Evolutionary conservation across 92 coral and sea anemone species (phyloP).

Genomic region (Muricea muricata): DNA sequence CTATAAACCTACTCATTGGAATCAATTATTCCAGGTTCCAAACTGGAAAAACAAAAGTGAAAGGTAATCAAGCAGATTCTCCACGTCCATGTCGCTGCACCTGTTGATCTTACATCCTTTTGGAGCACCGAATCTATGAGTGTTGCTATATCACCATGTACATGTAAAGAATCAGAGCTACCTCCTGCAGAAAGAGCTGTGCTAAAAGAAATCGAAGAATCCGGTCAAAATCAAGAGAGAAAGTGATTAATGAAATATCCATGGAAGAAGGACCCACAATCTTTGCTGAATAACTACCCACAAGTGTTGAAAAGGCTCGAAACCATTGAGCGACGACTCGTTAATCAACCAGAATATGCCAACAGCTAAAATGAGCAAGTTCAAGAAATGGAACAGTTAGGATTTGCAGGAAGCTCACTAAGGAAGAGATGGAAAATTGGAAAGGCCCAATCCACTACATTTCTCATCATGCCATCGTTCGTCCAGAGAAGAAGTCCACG

Average conservation of each 20-base stretch:
- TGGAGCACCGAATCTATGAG: constrained; percentile 68
- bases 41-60: constrained; percentile 63
- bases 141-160: constrained; percentile 48
- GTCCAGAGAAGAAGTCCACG: constrained; percentile 64
- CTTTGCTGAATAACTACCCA: constrained; percentile 39
- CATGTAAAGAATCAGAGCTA: constrained; percentile 49
- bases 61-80: constrained; percentile 41
- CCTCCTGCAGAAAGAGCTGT: constrained; percentile 35
- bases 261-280: constrained; percentile 56
- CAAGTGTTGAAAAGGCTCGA: constrained; percentile 58
- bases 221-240: constrained; percentile 21
- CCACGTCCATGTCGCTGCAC: constrained; percentile 52
- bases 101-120: constrained; percentile 50
- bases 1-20: constrained; percentile 60
- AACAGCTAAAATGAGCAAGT: constrained; percentile 39
- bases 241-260: constrained; percentile 53
- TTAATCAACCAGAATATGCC: constrained; percentile 52
- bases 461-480: constrained; percentile 64
- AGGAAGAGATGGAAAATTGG: constrained; percentile 24
- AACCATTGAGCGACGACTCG: constrained; percentile 39
- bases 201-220: constrained; percentile 42
- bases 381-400: constrained; percentile 55
- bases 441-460: constrained; percentile 62
- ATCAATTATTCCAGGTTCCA: constrained; percentile 63
- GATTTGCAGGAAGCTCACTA: constrained; percentile 52